Percentiles rank a stretch among this genome's conserved stretches.
Conservation (phyloP, 2,797 vertebrate species). For the Poecilia gillii region DNA sequence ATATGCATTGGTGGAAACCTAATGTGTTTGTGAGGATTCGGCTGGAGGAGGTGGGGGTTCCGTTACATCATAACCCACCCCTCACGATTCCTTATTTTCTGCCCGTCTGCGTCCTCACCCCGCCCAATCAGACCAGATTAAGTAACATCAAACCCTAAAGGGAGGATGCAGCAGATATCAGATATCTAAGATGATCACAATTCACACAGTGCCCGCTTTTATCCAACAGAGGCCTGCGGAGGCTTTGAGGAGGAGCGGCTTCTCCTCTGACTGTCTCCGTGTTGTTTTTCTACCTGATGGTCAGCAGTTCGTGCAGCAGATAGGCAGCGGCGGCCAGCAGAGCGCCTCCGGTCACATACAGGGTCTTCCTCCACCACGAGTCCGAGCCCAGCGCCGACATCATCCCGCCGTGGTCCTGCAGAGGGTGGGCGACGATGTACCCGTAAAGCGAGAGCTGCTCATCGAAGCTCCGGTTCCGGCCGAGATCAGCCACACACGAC, state of each 20-base stretch:
- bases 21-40: slow-evolving; percentile 33
- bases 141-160: slow-evolving; percentile 44
- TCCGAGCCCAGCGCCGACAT: slow-evolving; percentile 95
- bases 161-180: slow-evolving; percentile 34
- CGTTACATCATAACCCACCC: slow-evolving; percentile 71
- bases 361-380: slow-evolving; percentile 98
- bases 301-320: slow-evolving; percentile 94
- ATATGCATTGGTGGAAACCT: slow-evolving; percentile 10
- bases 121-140: slow-evolving; percentile 57
- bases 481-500: slow-evolving; percentile 91
- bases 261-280: slow-evolving; percentile 10
- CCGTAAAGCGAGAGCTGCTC: slow-evolving; percentile 91
- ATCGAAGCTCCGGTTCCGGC: slow-evolving; percentile 92
- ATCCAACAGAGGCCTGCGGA: slow-evolving; percentile 17
- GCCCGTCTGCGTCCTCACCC: slow-evolving; percentile 39
- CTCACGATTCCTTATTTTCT: slow-evolving; percentile 68
- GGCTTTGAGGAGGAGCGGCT: background rate
- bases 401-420: slow-evolving; percentile 91
- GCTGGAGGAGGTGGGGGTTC: slow-evolving; percentile 9
- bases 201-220: background rate
- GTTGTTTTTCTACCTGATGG: slow-evolving; percentile 86
- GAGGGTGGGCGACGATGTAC: slow-evolving; percentile 90
- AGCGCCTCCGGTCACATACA: slow-evolving; percentile 96
- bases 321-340: slow-evolving; percentile 97
- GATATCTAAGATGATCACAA: slow-evolving; percentile 1